Percentiles rank a stretch among this genome's conserved stretches.
Evolutionary conservation across 2,113 vertebrate species (phyloP).

Genomic region (Petromus typicus): DNA sequence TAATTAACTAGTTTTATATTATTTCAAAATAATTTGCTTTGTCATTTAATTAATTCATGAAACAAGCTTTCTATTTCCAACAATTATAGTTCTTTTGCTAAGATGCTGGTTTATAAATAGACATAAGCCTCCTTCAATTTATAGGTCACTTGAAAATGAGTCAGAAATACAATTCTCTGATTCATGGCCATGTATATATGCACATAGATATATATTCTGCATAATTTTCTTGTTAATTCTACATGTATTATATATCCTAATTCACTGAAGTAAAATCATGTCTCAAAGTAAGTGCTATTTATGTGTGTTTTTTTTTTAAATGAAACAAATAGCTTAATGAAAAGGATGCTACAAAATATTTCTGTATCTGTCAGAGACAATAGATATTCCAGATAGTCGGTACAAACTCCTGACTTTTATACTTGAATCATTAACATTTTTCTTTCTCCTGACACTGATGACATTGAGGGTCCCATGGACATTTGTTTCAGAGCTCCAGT

Average conservation of each 20-base stretch:
- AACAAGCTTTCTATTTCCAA: not conserved
- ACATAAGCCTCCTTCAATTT: not conserved
- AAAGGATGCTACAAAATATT: not conserved
- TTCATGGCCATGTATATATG: not conserved
- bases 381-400: not conserved
- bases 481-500: not conserved
- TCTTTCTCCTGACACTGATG: not conserved
- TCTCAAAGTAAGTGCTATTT: not conserved
- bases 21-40: not conserved
- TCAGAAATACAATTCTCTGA: not conserved
- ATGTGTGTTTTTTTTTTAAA: not conserved
- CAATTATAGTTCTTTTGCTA: not conserved
- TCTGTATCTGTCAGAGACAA: not conserved
- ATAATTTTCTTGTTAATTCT: not conserved
- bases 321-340: not conserved
- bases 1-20: not conserved
- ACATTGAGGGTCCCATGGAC: not conserved
- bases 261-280: not conserved
- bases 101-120: not conserved
- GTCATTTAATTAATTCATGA: not conserved
- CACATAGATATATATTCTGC: not conserved
- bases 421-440: not conserved
- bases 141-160: not conserved
- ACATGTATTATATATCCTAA: not conserved
- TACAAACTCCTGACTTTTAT: not conserved